Evolutionary conservation across 2,797 vertebrate genomes (phyloP), one percentile per base, ranked within the genome.

Genomic region (Podarcis lilfordi): DNA sequence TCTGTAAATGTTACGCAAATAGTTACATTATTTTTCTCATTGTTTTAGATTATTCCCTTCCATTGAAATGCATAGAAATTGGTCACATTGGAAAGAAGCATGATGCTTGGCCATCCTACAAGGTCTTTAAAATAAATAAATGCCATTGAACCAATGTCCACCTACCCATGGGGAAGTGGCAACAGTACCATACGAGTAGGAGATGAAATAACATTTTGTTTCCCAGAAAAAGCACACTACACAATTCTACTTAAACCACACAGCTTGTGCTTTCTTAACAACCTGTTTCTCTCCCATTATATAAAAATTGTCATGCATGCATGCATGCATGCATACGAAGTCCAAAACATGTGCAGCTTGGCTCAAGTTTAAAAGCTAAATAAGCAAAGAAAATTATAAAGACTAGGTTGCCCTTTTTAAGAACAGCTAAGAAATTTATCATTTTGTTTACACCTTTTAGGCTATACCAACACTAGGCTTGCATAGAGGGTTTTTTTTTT

Each of bases 381-480:
- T n/a, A 86, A 82, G 80, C n/a, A 78, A 88, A 79, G 32, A 61
- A 59, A 83, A 43, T 61, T 40, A 27, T 19, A 61, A 35, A 45
- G 55, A 80, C 6, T 29, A 64, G 76, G 61, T 15, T 50, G 68
- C 66, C 66, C 72, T 71, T 37, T 45, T 80, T 80, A 55, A 4
- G 80, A 82, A 88, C 43, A 10, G 59, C 3, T 59, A 82, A 43
- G 17, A 85, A 79, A 90, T 80, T n/a, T 1, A 29, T 83, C 87
- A 79, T 29, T 13, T 25, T 5, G 50, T 29, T 75, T 0, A 0
- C 27, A 13, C 43, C 55, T 86, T 84, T n/a, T 80, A 15, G 2
- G 15, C 11, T 81, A 35, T 81, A 29, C 15, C 80, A 32, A 72
- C 71, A 32, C 0, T 59, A 79, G 81, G 40, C 10, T 64, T 86